Base-by-base conservation (phyloP, 2,888 invertebrate species). In the Drosophila fulvimacula region DNA sequence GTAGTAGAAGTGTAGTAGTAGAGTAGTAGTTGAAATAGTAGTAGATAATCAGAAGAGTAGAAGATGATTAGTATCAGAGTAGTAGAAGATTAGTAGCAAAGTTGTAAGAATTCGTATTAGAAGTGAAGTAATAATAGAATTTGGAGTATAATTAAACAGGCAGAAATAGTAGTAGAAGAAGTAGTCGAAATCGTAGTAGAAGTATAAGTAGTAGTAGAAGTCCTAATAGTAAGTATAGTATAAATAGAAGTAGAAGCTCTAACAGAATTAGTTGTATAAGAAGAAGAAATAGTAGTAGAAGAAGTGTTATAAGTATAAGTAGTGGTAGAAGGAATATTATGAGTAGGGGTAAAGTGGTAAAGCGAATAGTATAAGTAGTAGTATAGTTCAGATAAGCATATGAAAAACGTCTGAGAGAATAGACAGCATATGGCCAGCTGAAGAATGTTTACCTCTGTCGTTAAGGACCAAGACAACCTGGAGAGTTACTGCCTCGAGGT, bases 371-470 rank as follows among this genome's bases (percentile, higher is more conserved):
- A 42, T 7, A 7, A 24, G 9, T 2, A 21, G 2, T 2, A 41
- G 5, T 7, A 19, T 11, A 19, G 11, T 13, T 21, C 41, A 13
- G 19, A 11, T 19, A 5, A 17, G 5, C 24, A 7, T 2, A 15
- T 4, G 0, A 9, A 13, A 21, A 7, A 15, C 1, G 2, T 6
- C 15, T 44, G 2, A 4, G n/a, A 5, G n/a, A n/a, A n/a, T 10
- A 15, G 2, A n/a, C n/a, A 5, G 2, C 1, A 27, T n/a, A 46
- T n/a, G n/a, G 27, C 1, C 10, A 10, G 1, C 27, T 27, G 27
- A 27, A 27, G n/a, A 10, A 5, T 2, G 15, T n/a, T 27, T 2
- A 3, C 27, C 27, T 5, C 10, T 3, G 46, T 5, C 5, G 11
- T 4, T 5, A 27, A 27, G n/a, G 10, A 11, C 27, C 5, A 17